phyloP scores from a whole-genome alignment of 2,797 vertebrate species.

The Enteromius fasciolatus region DNA sequence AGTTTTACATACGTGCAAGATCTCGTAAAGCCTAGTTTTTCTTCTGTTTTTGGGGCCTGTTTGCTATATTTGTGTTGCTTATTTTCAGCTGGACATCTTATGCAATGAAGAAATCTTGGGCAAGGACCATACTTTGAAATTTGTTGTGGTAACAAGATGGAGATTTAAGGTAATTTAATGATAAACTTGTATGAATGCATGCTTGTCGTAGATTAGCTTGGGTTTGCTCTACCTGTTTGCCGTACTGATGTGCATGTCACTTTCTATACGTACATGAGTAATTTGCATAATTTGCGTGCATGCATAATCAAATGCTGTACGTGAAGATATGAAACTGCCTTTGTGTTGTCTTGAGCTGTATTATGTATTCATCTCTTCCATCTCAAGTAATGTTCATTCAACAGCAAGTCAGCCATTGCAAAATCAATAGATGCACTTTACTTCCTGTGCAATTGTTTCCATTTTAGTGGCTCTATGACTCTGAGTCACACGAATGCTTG shows the following conservation, averaged over 20 bases:
- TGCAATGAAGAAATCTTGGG: slow-evolving; percentile 99
- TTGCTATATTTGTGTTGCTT: slow-evolving; percentile 33
- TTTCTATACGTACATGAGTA: neutral
- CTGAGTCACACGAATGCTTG: slow-evolving; percentile 10
- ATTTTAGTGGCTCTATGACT: slow-evolving; percentile 7
- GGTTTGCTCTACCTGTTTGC: neutral
- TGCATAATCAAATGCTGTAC: neutral
- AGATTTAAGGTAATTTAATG: slow-evolving; percentile 94
- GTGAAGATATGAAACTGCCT: neutral
- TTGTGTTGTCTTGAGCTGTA: neutral
- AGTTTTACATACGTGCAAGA: neutral
- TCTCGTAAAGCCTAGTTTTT: neutral
- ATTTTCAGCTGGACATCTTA: slow-evolving; percentile 96
- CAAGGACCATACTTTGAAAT: slow-evolving; percentile 99
- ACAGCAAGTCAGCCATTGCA: slow-evolving; percentile 22
- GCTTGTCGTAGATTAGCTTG: neutral
- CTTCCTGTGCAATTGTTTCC: slow-evolving; percentile 14
- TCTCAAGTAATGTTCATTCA: neutral
- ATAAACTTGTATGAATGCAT: neutral
- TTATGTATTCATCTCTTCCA: neutral
- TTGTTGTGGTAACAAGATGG: slow-evolving; percentile 99
- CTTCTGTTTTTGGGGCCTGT: neutral
- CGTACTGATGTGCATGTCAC: neutral
- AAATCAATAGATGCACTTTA: slow-evolving; percentile 13
- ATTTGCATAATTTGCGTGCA: neutral